phyloP scores from a whole-genome alignment of 2,113 vertebrate species.

The Uria lomvia region DNA sequence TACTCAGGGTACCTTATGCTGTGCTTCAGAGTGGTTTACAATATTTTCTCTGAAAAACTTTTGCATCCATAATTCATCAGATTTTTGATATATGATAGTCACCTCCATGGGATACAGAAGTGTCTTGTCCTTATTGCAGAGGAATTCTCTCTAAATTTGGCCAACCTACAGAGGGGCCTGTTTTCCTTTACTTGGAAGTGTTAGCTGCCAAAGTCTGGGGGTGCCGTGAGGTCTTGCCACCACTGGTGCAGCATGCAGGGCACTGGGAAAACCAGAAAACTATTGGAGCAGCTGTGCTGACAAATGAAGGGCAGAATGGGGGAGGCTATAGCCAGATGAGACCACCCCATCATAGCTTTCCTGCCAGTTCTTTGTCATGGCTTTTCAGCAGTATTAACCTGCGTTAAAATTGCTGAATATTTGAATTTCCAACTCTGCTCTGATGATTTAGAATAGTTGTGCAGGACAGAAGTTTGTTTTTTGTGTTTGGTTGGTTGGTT shows the following conservation, averaged over 20 bases:
- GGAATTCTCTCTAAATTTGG: not conserved
- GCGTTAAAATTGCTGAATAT: not conserved
- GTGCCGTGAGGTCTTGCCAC: not conserved
- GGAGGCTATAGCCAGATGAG: not conserved
- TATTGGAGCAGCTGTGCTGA: conserved; percentile 14
- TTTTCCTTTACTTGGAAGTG: not conserved
- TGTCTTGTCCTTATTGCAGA: not conserved
- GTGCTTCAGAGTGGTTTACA: not conserved
- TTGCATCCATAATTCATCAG: not conserved
- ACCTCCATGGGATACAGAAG: not conserved
- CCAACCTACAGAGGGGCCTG: not conserved
- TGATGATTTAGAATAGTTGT: not conserved
- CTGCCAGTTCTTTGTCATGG: not conserved
- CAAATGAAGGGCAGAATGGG: not conserved
- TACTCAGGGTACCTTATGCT: not conserved
- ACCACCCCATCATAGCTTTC: not conserved
- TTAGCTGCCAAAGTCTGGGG: not conserved
- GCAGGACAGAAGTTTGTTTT: not conserved
- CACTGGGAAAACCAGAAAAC: not conserved
- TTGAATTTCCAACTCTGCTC: not conserved
- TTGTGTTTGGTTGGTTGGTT: not conserved
- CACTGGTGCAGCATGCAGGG: not conserved
- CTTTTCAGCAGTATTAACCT: not conserved
- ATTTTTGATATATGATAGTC: not conserved
- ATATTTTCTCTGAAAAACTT: not conserved